Evolutionary conservation across 1,140 invertebrate genomes (phyloP).

Genomic region (Chymomyza costata): DNA sequence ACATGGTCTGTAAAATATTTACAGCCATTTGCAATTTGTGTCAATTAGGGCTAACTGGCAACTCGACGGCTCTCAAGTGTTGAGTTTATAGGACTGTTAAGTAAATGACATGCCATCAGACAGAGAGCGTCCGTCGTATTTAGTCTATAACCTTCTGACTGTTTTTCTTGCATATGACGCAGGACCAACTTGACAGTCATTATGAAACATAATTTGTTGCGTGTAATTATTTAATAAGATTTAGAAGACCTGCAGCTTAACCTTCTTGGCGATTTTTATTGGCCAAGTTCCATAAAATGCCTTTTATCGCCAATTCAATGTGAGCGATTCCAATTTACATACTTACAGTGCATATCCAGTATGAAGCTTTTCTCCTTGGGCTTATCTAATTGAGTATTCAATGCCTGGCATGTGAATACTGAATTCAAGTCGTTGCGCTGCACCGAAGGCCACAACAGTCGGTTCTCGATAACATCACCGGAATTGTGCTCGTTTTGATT

Average conservation of each 20-base stretch:
- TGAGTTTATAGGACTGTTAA: slow-evolving; percentile 35
- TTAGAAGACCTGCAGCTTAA: too few species aligned
- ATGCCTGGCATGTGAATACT: slow-evolving; percentile 89
- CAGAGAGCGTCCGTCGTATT: slow-evolving; percentile 21
- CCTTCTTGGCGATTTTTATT: background rate
- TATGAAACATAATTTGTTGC: slow-evolving; percentile 14
- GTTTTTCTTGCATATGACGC: slow-evolving; percentile 18
- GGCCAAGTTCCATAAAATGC: too few species aligned
- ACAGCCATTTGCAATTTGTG: slow-evolving; percentile 42
- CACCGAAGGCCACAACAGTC: slow-evolving; percentile 84
- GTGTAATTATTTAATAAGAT: slow-evolving; percentile 12
- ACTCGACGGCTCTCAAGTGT: slow-evolving; percentile 25
- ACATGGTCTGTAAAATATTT: slow-evolving; percentile 29
- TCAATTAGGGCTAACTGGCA: slow-evolving; percentile 32
- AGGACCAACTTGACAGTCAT: slow-evolving; percentile 17
- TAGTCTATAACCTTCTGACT: slow-evolving; percentile 38
- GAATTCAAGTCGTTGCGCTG: slow-evolving; percentile 86
- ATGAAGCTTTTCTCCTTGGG: slow-evolving; percentile 84
- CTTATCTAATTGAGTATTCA: slow-evolving; percentile 87
- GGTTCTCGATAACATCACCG: slow-evolving; percentile 89
- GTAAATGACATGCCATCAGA: slow-evolving; percentile 24
- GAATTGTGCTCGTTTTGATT: slow-evolving; percentile 88
- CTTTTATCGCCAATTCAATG: too few species aligned
- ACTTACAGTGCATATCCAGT: slow-evolving; percentile 90
- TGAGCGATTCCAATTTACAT: too few species aligned